These are phyloP conservation scores for Etheostoma nigrum DNA, from an alignment of 2,797 vertebrate species.

Conservation along the genomic window DNA sequence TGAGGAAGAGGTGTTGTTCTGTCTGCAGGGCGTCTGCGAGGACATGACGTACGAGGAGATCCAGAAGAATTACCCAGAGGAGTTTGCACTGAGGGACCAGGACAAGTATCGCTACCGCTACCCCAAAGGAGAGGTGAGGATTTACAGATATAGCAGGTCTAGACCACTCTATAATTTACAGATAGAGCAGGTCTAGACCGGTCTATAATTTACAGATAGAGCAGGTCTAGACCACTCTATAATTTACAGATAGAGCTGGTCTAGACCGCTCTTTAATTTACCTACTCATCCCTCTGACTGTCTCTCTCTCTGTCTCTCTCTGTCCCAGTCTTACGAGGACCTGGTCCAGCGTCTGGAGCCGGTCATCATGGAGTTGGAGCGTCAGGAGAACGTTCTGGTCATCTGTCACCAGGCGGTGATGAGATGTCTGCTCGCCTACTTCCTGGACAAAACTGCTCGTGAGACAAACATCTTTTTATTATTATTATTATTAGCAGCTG, in stretches of 20 bases:
- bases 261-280: too few relatives aligned
- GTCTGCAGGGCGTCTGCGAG: constrained; percentile 89
- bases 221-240: too few relatives aligned
- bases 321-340: constrained; percentile 91
- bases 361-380: constrained; percentile 96
- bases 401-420: constrained; percentile 95
- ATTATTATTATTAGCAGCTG: too few relatives aligned
- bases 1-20: background rate
- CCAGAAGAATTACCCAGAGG: constrained; percentile 89
- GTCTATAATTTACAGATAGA: too few relatives aligned
- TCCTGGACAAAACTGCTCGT: constrained; percentile 93
- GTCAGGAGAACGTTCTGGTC: constrained; percentile 94
- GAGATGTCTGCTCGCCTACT: constrained; percentile 94
- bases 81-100: constrained; percentile 93
- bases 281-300: too few relatives aligned
- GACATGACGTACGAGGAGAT: constrained; percentile 95
- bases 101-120: constrained; percentile 96
- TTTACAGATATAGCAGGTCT: too few relatives aligned
- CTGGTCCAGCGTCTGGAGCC: constrained; percentile 94
- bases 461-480: constrained; percentile 1
- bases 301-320: too few relatives aligned
- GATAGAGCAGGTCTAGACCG: too few relatives aligned
- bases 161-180: too few relatives aligned
- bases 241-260: too few relatives aligned
- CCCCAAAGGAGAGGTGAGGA: constrained; percentile 93